A percentile compares a stretch with the other conserved stretches of the same genome.
These are phyloP conservation scores for Basileuterus tristriatus DNA, from an alignment of 2,797 vertebrate species.

Conservation along the genomic window DNA sequence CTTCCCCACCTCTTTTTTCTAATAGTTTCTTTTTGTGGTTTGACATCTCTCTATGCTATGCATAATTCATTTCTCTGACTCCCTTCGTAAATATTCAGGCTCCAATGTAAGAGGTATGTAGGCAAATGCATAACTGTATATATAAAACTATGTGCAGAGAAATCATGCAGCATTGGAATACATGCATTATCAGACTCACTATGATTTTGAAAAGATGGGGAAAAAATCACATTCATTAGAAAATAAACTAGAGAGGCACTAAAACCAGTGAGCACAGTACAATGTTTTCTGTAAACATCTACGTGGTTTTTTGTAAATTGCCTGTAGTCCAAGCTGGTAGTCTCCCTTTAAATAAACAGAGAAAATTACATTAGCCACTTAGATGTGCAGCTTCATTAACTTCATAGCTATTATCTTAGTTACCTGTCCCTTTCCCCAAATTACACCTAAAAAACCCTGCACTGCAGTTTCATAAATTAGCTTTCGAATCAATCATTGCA, in stretches of 20 bases:
- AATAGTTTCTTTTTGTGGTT: neutral
- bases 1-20: fast-evolving
- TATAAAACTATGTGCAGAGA: neutral
- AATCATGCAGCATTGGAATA: neutral
- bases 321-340: neutral
- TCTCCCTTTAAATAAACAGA: neutral
- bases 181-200: neutral
- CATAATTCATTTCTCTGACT: neutral
- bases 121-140: neutral
- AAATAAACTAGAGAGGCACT: neutral
- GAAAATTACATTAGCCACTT: neutral
- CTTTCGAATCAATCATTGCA: neutral
- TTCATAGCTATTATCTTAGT: neutral
- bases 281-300: neutral
- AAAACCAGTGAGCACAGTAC: neutral
- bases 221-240: neutral
- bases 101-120: neutral
- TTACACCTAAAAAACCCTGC: neutral
- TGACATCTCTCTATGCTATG: neutral
- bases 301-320: neutral
- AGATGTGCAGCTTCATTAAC: constrained; percentile 9
- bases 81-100: neutral
- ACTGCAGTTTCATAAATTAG: neutral
- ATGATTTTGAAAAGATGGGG: neutral
- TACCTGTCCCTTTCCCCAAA: neutral